Evolutionary conservation across 53 echinoderm and acorn worm genomes (phyloP).

Genomic region (Apostichopus leukothele): DNA sequence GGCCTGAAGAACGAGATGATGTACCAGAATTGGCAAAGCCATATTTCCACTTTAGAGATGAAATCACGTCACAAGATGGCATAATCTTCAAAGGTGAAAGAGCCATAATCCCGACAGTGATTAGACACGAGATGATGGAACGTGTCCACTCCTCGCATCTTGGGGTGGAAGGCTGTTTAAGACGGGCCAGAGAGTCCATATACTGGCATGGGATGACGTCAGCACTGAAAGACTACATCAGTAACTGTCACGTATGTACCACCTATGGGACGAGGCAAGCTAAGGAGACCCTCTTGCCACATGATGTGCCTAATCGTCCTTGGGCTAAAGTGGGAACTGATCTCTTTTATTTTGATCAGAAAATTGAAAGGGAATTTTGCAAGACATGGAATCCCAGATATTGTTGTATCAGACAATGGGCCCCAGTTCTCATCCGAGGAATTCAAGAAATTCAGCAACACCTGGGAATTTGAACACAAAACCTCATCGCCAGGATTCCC

Average conservation of each 20-base stretch:
- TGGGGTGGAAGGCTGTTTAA: constrained; percentile 49
- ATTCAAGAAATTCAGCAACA: constrained; percentile 42
- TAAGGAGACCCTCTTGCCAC: constrained; percentile 49
- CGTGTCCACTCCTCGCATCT: constrained; percentile 50
- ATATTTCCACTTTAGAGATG: constrained; percentile 61
- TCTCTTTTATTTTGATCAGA: constrained; percentile 3
- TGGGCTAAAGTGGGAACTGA: constrained; percentile 53
- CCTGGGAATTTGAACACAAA: constrained; percentile 57
- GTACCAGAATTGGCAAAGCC: not conserved
- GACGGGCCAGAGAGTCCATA: constrained; percentile 55
- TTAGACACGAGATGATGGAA: constrained; percentile 47
- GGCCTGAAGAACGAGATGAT: constrained; percentile 49
- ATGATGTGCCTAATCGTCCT: constrained; percentile 33
- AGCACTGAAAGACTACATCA: constrained; percentile 20
- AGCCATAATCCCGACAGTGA: constrained; percentile 43
- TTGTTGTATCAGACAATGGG: constrained; percentile 51
- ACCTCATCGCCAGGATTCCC: not conserved
- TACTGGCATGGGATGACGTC: constrained; percentile 48
- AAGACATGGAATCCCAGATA: constrained; percentile 52
- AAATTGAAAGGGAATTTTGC: constrained; percentile 61
- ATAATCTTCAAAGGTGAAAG: constrained; percentile 58
- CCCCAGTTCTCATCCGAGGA: constrained; percentile 59
- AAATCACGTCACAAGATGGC: constrained; percentile 46
- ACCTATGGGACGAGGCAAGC: constrained; percentile 4
- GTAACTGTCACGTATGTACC: constrained; percentile 37